phyloP scores from a whole-genome alignment of 2,888 invertebrate genomes.

The Ennomos quercinarius region DNA sequence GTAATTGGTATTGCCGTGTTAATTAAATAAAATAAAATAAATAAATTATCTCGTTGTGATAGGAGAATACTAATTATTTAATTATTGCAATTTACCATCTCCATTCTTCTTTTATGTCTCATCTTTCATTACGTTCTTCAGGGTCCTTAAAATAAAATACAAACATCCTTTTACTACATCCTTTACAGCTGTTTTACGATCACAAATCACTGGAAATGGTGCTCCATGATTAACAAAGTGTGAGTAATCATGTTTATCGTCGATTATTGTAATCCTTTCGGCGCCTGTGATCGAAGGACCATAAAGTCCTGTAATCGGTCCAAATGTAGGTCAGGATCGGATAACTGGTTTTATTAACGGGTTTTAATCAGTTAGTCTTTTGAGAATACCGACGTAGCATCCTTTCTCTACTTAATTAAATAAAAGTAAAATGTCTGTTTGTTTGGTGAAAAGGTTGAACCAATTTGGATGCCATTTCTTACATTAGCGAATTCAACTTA shows the following conservation, averaged over 20 bases:
- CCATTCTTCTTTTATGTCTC: no score
- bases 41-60: no score
- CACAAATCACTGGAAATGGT: slow-evolving; percentile 22
- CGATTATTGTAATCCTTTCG: slow-evolving; percentile 18
- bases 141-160: slow-evolving; percentile 25
- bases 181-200: slow-evolving; percentile 19
- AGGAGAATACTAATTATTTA: no score
- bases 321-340: slow-evolving; percentile 32
- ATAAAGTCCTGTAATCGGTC: slow-evolving; percentile 23
- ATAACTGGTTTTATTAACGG: slow-evolving; percentile 19
- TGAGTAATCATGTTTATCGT: slow-evolving; percentile 37
- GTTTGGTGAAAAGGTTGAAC: no score
- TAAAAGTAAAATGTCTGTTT: no score
- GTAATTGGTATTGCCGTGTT: no score
- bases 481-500: no score
- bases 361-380: slow-evolving; percentile 1
- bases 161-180: slow-evolving; percentile 18
- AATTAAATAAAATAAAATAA: no score
- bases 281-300: slow-evolving; percentile 31
- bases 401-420: no score
- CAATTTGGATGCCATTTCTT: no score
- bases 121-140: slow-evolving; percentile 10
- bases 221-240: slow-evolving; percentile 33
- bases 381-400: slow-evolving; percentile 4
- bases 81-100: no score